Percentiles rank a stretch among this genome's conserved stretches.
phyloP scores from a whole-genome alignment of 2,113 vertebrate genomes.

The Oostethus manadensis region DNA sequence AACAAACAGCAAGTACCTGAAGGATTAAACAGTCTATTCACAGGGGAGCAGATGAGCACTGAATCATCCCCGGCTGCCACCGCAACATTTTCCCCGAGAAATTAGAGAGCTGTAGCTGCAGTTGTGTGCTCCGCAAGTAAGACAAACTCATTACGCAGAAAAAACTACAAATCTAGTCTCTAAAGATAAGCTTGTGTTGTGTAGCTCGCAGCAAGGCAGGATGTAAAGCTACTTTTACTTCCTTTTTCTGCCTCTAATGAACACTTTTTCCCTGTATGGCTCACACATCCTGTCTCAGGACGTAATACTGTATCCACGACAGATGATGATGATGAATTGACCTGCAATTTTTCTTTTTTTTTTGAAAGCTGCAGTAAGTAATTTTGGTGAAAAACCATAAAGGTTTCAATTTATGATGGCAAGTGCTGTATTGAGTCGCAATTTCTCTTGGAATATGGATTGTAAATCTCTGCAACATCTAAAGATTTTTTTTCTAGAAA shows the following conservation, averaged over 20 bases:
- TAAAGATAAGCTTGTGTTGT: slow-evolving; percentile 7
- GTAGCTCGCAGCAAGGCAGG: neutral
- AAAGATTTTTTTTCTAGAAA: neutral
- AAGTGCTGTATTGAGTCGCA: neutral
- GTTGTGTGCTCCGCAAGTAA: slow-evolving; percentile 1
- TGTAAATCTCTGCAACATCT: neutral
- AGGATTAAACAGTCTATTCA: slow-evolving; percentile 2
- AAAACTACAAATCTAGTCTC: slow-evolving; percentile 7
- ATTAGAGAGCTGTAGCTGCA: neutral
- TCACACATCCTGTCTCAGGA: neutral
- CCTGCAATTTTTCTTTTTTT: neutral
- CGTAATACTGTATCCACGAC: neutral
- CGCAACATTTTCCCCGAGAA: slow-evolving; percentile 9
- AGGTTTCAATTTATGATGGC: neutral
- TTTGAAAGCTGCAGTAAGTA: neutral
- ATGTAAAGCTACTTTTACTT: slow-evolving; percentile 1
- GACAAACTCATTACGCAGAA: slow-evolving; percentile 6
- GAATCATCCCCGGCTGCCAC: slow-evolving; percentile 13
- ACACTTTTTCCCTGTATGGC: neutral
- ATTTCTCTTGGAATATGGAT: neutral
- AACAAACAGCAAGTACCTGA: neutral
- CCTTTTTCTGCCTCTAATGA: slow-evolving; percentile 3
- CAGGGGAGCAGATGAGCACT: neutral
- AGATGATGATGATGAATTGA: neutral
- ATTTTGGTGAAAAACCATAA: neutral